Percentiles rank a stretch among this genome's conserved stretches.
phyloP scores from a whole-genome alignment of 2,888 invertebrate genomes.

The Cecidostiba fungosa region DNA sequence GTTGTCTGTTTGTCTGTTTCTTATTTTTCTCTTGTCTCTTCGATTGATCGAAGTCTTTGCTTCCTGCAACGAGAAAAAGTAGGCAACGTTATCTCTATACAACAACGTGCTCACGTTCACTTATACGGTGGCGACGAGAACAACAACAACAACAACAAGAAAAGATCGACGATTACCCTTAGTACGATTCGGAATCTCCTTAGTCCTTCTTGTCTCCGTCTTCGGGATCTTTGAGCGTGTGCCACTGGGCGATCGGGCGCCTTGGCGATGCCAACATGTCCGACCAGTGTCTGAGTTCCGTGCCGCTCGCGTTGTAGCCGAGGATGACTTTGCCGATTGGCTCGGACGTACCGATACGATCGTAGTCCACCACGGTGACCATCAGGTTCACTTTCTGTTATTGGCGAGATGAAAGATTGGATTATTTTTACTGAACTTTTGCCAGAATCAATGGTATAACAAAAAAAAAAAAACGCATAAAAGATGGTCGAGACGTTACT shows the following conservation, averaged over 20 bases:
- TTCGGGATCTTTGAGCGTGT: constrained; percentile 98
- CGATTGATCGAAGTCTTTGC: constrained; percentile 63
- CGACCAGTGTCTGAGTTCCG: constrained; percentile 99
- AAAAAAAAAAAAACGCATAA: no score
- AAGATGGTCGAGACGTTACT: no score
- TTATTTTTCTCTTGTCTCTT: constrained; percentile 72
- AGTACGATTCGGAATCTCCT: constrained; percentile 68
- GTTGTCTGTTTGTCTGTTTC: constrained; percentile 63
- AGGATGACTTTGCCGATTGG: constrained; percentile 98
- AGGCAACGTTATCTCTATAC: no score
- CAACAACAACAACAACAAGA: no score
- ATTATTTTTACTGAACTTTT: neutral
- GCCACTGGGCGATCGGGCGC: constrained; percentile 99
- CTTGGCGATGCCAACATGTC: constrained; percentile 99
- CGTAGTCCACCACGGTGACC: constrained; percentile 99
- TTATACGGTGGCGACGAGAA: no score
- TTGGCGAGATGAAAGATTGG: constrained; percentile 65
- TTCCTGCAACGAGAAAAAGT: constrained; percentile 57
- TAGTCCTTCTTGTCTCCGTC: constrained; percentile 95
- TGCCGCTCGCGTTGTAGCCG: constrained; percentile 98
- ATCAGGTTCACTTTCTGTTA: constrained; percentile 99
- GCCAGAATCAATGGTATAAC: no score
- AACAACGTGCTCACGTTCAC: no score
- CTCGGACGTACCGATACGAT: constrained; percentile 99
- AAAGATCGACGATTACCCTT: constrained; percentile 49